Conservation (phyloP, 2,797 vertebrate species). For the Xenops minutus region DNA sequence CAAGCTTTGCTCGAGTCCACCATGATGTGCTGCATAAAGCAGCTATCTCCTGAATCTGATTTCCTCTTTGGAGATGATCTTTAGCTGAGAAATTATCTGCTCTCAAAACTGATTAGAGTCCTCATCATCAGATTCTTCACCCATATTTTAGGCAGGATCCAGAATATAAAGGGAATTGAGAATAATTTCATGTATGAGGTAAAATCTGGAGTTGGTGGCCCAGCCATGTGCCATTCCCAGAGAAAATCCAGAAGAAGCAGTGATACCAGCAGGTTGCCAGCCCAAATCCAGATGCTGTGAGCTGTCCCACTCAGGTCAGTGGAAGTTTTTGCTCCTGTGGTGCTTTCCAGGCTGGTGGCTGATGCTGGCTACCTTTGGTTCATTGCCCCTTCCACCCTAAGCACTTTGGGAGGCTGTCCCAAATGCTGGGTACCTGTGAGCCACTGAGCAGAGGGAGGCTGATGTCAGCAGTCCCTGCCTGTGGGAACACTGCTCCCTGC, state of each 20-base stretch:
- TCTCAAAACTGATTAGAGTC: slow-evolving; percentile 60
- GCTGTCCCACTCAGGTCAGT: not conserved
- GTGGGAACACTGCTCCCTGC: not conserved
- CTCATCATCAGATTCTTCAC: slow-evolving; percentile 57
- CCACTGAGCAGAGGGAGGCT: not conserved
- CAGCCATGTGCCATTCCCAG: not conserved
- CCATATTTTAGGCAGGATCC: not conserved
- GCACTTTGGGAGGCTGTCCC: not conserved
- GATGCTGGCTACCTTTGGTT: rapidly evolving
- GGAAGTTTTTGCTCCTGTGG: not conserved
- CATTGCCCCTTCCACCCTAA: rapidly evolving
- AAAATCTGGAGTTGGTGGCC: not conserved
- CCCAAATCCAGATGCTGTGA: not conserved
- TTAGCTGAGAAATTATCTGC: slow-evolving; percentile 67
- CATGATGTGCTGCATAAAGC: slow-evolving; percentile 9
- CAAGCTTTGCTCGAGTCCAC: slow-evolving; percentile 27
- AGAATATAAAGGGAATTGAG: not conserved
- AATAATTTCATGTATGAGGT: not conserved
- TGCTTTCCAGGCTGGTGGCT: not conserved
- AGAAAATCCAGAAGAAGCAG: not conserved
- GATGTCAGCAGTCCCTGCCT: not conserved
- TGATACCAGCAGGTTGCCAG: not conserved
- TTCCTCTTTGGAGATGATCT: slow-evolving; percentile 60
- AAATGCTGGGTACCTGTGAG: not conserved
- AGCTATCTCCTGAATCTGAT: slow-evolving; percentile 37